phyloP scores from a whole-genome alignment of 2,797 vertebrate species.

The Paguma larvata region DNA sequence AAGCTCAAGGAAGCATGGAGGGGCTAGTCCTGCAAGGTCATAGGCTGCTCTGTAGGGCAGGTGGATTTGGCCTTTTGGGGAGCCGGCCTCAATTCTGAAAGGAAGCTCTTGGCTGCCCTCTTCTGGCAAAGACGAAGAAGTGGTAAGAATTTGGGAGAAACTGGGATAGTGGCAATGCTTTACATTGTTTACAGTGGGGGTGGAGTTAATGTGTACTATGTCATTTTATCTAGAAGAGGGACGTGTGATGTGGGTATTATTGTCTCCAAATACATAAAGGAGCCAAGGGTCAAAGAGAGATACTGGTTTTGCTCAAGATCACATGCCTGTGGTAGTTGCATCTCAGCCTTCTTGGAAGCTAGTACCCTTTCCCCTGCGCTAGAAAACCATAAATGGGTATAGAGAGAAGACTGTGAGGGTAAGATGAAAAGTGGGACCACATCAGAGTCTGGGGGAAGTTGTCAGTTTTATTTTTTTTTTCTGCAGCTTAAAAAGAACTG shows the following conservation, averaged over 20 bases:
- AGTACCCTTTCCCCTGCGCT: neutral
- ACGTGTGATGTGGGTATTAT: neutral
- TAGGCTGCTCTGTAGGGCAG: neutral
- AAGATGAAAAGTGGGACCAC: neutral
- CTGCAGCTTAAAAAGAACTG: neutral
- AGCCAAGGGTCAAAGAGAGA: neutral
- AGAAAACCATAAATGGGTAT: neutral
- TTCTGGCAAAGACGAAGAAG: conserved; percentile 8
- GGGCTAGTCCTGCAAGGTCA: neutral
- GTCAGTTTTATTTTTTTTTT: neutral
- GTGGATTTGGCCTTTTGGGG: neutral
- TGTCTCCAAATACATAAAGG: neutral
- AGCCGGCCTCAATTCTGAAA: neutral
- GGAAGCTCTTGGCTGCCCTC: conserved; percentile 20
- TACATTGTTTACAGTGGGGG: neutral
- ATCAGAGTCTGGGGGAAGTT: neutral
- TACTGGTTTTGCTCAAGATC: neutral
- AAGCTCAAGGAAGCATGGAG: neutral
- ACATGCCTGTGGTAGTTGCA: neutral
- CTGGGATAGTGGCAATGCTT: neutral
- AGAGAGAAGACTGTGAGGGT: neutral
- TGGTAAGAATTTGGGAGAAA: neutral
- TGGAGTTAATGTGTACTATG: neutral
- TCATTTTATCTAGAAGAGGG: neutral
- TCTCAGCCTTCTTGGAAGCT: neutral